Percentiles rank a stretch among this genome's conserved stretches.
These are phyloP conservation scores for Cantharis lateralis DNA, from an alignment of 2,888 invertebrate species.

Conservation along the genomic window DNA sequence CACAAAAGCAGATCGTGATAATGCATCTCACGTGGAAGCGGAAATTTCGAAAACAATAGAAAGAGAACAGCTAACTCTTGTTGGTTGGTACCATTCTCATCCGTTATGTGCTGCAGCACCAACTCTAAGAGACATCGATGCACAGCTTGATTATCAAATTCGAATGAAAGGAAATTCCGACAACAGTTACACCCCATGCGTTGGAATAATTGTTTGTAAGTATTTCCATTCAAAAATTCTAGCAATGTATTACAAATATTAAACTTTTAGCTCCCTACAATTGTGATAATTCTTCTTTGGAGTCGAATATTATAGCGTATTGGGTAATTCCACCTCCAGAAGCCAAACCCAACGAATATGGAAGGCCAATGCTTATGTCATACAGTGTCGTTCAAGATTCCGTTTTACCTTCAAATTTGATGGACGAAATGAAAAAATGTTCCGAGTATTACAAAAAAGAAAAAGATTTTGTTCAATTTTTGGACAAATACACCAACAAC, in stretches of 20 bases:
- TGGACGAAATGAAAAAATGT: slow-evolving; percentile 84
- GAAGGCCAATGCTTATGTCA: slow-evolving; percentile 88
- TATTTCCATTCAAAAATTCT: slow-evolving; percentile 35
- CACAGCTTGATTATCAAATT: slow-evolving; percentile 93
- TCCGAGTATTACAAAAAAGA: slow-evolving; percentile 82
- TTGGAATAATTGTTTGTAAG: slow-evolving; percentile 92
- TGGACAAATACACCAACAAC: slow-evolving; percentile 69
- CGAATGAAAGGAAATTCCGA: slow-evolving; percentile 91
- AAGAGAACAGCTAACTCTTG: slow-evolving; percentile 76
- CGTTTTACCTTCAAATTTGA: slow-evolving; percentile 77
- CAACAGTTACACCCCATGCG: slow-evolving; percentile 90
- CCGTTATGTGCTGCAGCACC: slow-evolving; percentile 87
- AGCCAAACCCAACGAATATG: slow-evolving; percentile 88
- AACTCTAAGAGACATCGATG: slow-evolving; percentile 85
- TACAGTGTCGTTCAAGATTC: slow-evolving; percentile 84
- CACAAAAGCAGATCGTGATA: slow-evolving; percentile 77
- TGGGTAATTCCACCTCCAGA: slow-evolving; percentile 98
- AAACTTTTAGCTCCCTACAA: slow-evolving; percentile 80
- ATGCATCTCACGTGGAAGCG: slow-evolving; percentile 75
- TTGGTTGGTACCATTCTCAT: slow-evolving; percentile 97
- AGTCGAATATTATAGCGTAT: slow-evolving; percentile 84
- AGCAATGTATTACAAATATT: not conserved
- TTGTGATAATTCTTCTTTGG: slow-evolving; percentile 76
- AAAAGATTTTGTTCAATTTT: slow-evolving; percentile 69
- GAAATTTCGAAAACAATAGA: slow-evolving; percentile 86